Conservation (phyloP, 2,113 vertebrate genomes). For the Oxyura jamaicensis region DNA sequence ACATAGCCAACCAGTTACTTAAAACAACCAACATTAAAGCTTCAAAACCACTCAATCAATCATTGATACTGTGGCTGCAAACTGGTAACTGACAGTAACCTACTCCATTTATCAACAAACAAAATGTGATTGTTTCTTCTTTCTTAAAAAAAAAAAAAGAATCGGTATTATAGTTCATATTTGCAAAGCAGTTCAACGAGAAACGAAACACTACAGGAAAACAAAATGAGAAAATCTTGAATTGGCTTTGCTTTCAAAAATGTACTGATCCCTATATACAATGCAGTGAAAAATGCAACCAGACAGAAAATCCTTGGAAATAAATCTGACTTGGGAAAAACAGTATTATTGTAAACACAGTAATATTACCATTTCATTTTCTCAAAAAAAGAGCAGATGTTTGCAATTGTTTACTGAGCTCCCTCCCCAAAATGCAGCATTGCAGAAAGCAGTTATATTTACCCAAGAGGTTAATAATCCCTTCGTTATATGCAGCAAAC, state of each 20-base stretch:
- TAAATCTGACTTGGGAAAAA: neutral
- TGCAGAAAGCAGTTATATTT: conserved; percentile 60
- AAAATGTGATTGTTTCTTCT: neutral
- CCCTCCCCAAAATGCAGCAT: neutral
- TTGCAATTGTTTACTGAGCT: neutral
- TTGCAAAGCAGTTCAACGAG: neutral
- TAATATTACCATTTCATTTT: neutral
- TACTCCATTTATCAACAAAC: neutral
- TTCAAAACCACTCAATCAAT: neutral
- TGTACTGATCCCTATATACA: neutral
- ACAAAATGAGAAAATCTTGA: neutral
- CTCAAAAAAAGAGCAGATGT: neutral
- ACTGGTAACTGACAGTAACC: neutral
- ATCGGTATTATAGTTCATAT: neutral
- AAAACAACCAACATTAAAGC: neutral
- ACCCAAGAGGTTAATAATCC: conserved; percentile 98
- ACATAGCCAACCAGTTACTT: neutral
- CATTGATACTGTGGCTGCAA: neutral
- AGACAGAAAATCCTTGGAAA: neutral
- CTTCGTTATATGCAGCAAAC: conserved; percentile 98
- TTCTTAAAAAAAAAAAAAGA: neutral
- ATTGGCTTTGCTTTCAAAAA: neutral
- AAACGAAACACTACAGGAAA: neutral
- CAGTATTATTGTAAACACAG: neutral
- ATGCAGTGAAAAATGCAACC: neutral